Conservation (phyloP, 2,113 vertebrate species). For the Microtus montanus region DNA sequence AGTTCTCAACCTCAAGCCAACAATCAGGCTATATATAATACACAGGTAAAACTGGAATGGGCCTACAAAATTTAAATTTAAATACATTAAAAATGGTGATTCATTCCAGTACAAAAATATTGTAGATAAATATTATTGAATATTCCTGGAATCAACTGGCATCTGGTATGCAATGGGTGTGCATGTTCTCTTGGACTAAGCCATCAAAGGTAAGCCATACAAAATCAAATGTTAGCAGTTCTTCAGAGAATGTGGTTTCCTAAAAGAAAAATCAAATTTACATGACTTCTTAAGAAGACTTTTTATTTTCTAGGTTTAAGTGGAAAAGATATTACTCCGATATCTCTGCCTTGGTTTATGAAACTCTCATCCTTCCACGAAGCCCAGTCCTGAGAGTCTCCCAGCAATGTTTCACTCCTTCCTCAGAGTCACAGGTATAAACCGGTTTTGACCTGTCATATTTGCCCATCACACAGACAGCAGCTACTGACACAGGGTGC, state of each 20-base stretch:
- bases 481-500: background rate
- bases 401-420: background rate
- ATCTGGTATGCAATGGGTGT: background rate
- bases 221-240: background rate
- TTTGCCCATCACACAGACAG: background rate
- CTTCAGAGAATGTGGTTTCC: background rate
- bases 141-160: background rate
- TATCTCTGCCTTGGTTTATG: background rate
- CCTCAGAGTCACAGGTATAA: background rate
- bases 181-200: background rate
- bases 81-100: background rate
- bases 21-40: fast-evolving
- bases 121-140: background rate
- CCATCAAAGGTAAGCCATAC: background rate
- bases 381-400: fast-evolving
- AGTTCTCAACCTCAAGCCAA: fast-evolving
- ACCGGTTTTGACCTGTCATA: background rate
- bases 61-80: background rate
- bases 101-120: background rate
- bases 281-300: background rate
- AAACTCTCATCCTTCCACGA: background rate
- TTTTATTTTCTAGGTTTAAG: background rate
- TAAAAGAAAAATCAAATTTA: background rate
- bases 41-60: background rate
- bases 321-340: background rate